A percentile compares a stretch with the other conserved stretches of the same genome.
Evolutionary conservation across 2,113 vertebrate species (phyloP).

Genomic region (Entomyzon cyanotis): DNA sequence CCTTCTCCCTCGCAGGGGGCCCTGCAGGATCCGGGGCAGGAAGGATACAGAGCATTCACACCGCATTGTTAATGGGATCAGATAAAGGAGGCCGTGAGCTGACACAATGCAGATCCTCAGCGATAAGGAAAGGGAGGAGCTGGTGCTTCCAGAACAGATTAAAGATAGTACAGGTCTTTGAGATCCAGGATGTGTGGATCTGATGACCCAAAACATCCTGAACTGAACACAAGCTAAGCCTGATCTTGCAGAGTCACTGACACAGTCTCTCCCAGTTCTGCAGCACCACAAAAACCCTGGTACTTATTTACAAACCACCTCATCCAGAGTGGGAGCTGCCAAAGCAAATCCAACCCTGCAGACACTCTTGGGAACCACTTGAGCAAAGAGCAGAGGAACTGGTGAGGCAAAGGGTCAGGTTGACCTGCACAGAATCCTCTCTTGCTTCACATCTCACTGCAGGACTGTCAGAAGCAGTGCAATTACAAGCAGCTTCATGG

Average conservation of each 20-base stretch:
- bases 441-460: not conserved
- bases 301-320: not conserved
- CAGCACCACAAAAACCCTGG: not conserved
- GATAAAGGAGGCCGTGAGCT: not conserved
- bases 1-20: not conserved
- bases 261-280: not conserved
- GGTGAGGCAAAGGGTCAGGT: not conserved
- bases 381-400: not conserved
- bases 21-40: not conserved
- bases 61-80: constrained; percentile 40
- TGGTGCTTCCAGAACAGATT: not conserved
- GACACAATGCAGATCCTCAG: constrained; percentile 44
- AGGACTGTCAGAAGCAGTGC: not conserved
- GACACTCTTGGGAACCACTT: not conserved
- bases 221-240: not conserved
- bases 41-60: constrained; percentile 19
- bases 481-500: rapidly evolving
- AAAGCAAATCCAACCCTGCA: not conserved
- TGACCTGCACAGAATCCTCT: not conserved
- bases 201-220: not conserved
- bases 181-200: not conserved
- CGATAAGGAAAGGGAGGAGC: constrained; percentile 62
- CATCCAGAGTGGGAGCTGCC: not conserved
- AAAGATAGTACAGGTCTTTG: constrained; percentile 3
- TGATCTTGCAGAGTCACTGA: not conserved